These are phyloP conservation scores for Ophioderma brevispina DNA, from an alignment of 35 echinoderm and acorn worm genomes.

Conservation along the genomic window DNA sequence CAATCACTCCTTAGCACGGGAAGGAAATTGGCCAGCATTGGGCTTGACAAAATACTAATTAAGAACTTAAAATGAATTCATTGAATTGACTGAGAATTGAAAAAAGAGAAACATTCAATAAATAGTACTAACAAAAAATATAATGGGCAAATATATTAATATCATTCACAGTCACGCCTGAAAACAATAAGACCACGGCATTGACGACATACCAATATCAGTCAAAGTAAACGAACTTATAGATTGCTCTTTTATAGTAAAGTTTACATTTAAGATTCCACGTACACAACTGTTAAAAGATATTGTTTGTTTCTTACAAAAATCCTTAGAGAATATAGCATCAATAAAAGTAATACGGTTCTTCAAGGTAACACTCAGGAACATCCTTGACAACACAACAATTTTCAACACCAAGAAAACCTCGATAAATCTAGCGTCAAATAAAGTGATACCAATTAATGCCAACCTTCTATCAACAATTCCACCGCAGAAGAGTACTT, in stretches of 20 bases:
- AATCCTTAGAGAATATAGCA: background rate
- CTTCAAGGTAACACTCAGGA: background rate
- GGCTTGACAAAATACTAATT: background rate
- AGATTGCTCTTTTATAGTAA: background rate
- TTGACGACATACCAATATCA: background rate
- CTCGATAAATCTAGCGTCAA: too few relatives aligned
- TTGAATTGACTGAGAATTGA: background rate
- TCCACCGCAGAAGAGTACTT: too few relatives aligned
- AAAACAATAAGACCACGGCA: background rate
- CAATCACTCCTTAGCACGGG: background rate
- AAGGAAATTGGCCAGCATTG: background rate
- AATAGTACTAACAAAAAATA: background rate
- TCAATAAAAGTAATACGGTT: background rate
- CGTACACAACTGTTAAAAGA: background rate
- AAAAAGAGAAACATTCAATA: background rate
- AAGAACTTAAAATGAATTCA: background rate
- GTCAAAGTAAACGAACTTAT: background rate
- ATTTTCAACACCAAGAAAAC: too few relatives aligned
- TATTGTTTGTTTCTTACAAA: background rate
- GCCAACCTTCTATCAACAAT: too few relatives aligned
- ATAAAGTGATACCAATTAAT: too few relatives aligned
- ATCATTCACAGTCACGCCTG: background rate
- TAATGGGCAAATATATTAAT: background rate
- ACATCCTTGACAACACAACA: background rate
- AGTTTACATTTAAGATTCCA: background rate